phyloP scores from a whole-genome alignment of 1,140 invertebrate species.

The Drosophila pectinifera region DNA sequence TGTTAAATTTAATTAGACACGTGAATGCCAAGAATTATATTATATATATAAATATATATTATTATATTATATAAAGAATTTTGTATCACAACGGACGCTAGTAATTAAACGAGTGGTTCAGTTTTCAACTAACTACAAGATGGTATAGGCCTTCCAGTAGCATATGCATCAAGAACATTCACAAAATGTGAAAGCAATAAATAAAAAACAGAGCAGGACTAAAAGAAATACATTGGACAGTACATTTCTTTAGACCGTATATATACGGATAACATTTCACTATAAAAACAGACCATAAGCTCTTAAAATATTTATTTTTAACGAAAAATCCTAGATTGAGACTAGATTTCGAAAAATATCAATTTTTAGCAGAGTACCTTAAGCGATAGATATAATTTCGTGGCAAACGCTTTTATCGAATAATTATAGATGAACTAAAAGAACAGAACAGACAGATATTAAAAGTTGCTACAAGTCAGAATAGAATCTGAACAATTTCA shows the following conservation, averaged over 20 bases:
- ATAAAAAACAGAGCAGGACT: conserved; percentile 1
- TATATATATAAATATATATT: too few species aligned
- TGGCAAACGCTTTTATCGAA: too few species aligned
- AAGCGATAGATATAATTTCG: too few species aligned
- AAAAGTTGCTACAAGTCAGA: conserved; percentile 2
- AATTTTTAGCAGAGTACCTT: too few species aligned
- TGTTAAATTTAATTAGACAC: too few species aligned
- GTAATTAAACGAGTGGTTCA: background rate
- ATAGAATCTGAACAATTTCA: background rate
- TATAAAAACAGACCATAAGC: background rate
- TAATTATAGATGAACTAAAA: too few species aligned
- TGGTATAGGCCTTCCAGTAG: background rate
- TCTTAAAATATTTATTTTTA: too few species aligned
- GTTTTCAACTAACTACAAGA: background rate
- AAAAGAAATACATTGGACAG: background rate
- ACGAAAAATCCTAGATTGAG: too few species aligned
- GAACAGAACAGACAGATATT: background rate
- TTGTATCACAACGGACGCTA: background rate
- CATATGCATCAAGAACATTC: too few species aligned
- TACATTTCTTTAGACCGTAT: background rate
- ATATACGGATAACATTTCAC: background rate
- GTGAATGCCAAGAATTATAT: too few species aligned
- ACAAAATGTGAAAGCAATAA: conserved; percentile 1
- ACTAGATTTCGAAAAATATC: too few species aligned
- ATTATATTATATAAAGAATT: too few species aligned